Evolutionary conservation across 2,113 vertebrate species (phyloP), one percentile per base, ranked within the genome.

Genomic region (Myxocyprinus asiaticus): DNA sequence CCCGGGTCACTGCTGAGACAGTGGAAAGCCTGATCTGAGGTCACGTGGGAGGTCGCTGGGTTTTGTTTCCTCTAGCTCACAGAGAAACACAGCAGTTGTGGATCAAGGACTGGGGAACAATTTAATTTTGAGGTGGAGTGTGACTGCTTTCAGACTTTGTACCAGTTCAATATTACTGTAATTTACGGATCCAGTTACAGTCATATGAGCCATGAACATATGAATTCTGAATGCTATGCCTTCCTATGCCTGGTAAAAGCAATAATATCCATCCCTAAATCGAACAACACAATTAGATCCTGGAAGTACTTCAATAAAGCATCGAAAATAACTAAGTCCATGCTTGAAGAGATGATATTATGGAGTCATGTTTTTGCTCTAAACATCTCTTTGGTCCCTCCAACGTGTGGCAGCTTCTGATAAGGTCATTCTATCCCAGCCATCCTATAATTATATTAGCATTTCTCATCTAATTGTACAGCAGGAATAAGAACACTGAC

Each of bases 1-100:
- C 78, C 83, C 33, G 78, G 83, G 77, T 85, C 75, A 77, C 76
- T 88, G 75, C 76, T 82, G 81, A 85, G 68, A 85, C 83, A 74
- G 82, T 87, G 85, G 82, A 87, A 90, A 90, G 82, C 87, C 88
- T 90, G 85, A 83, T 82, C 85, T 86, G 82, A 89, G 89, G 86
- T 90, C 86, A 90, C 81, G 84, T 88, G 82, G 81, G 88, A 87
- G 83, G 74, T 75, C 87, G 56, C 55, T n/a, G 59, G 76, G 67
- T 55, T 10, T 50, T 80, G 62, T 81, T 71, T 85, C 79, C 81
- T 85, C 82, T 71, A 51, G 78, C 84, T 74, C 67, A 79, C 61
- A 12, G 5, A 81, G 51, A 59, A 51, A 59, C 43, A 63, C 61
- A 71, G 10, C 66, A 33, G 22, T 33, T 33, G 22, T 33, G 22